Evolutionary conservation across 2,888 invertebrate species (phyloP).

Genomic region (Agrochola litura): DNA sequence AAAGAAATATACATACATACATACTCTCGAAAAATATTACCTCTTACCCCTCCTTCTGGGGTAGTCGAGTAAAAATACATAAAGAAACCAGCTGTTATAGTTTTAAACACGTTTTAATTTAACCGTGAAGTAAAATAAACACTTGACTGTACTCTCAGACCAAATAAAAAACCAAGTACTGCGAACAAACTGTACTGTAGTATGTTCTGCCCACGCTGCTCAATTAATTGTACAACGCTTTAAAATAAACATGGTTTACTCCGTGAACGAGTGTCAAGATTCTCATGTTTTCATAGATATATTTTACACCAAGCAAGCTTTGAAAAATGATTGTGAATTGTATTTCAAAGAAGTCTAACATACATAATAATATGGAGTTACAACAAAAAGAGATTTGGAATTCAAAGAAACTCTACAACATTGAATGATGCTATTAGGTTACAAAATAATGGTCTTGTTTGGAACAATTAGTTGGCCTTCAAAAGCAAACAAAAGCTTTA

Average conservation of each 20-base stretch:
- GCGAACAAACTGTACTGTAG: background rate
- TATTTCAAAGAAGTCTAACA: background rate
- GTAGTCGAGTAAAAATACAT: background rate
- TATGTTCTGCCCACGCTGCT: background rate
- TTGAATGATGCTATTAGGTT: too few relatives aligned
- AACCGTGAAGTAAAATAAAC: constrained; percentile 3
- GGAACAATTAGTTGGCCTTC: too few relatives aligned
- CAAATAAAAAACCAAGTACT: too few relatives aligned
- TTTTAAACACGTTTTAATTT: constrained; percentile 17
- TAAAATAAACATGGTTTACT: background rate
- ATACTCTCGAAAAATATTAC: too few relatives aligned
- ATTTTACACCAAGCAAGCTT: background rate
- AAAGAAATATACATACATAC: too few relatives aligned
- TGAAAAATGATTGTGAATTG: background rate
- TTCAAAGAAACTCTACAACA: too few relatives aligned
- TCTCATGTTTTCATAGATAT: constrained; percentile 1
- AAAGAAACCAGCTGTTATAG: background rate
- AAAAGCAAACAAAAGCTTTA: too few relatives aligned
- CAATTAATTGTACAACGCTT: constrained; percentile 10
- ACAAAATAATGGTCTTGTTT: too few relatives aligned
- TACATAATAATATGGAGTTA: background rate
- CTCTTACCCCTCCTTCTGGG: too few relatives aligned
- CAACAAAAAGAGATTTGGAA: background rate
- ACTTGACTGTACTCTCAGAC: background rate
- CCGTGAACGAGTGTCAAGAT: background rate